Percentiles rank a stretch among this genome's conserved stretches.
Evolutionary conservation across 1,140 invertebrate species (phyloP).

Genomic region (Branchinecta lindahli): DNA sequence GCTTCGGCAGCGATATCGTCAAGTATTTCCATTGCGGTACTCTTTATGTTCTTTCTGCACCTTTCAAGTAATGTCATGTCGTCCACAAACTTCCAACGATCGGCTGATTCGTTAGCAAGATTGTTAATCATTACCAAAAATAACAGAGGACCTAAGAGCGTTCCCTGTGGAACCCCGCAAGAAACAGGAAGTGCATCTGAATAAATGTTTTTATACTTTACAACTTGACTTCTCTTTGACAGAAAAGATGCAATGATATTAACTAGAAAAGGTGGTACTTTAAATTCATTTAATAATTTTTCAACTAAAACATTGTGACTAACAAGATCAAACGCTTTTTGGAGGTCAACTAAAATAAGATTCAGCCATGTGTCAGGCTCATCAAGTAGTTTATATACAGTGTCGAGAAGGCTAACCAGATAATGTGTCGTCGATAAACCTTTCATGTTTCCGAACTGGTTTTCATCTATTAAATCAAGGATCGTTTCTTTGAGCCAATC

Average conservation of each 20-base stretch:
- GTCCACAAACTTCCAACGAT: too few relatives aligned
- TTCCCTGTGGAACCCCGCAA: neutral
- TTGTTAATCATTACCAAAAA: too few relatives aligned
- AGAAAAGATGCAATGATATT: neutral
- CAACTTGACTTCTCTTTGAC: neutral
- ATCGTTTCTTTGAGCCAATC: neutral
- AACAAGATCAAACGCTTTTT: neutral
- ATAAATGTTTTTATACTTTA: neutral
- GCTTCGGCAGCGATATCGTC: too few relatives aligned
- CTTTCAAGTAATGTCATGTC: too few relatives aligned
- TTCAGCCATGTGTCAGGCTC: neutral
- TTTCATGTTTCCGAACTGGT: neutral
- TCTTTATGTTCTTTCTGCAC: too few relatives aligned
- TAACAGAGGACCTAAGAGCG: too few relatives aligned
- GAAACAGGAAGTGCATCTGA: neutral
- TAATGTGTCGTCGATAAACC: neutral
- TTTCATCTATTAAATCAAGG: neutral
- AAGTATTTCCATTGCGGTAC: too few relatives aligned
- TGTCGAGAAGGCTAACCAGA: neutral
- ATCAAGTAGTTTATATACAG: neutral
- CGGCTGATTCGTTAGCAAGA: too few relatives aligned
- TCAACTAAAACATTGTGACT: neutral
- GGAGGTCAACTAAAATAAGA: neutral
- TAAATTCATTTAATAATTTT: neutral
- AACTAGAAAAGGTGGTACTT: neutral